These are phyloP conservation scores for Plebejus argus DNA, from an alignment of 2,888 invertebrate species.

Conservation along the genomic window DNA sequence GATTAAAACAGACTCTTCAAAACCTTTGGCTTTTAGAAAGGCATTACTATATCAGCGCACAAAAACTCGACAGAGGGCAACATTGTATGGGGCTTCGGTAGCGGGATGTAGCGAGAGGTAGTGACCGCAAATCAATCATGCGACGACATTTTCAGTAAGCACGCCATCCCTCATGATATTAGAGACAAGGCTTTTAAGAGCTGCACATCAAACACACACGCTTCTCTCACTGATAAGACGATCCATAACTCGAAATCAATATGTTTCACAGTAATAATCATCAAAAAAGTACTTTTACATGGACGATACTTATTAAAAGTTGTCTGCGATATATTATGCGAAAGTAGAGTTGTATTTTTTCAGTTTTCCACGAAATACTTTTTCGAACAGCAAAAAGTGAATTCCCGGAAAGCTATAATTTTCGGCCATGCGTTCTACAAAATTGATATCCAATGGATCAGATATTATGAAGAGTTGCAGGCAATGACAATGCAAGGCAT, in stretches of 20 bases:
- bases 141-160: slow-evolving; percentile 20
- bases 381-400: neutral
- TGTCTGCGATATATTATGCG: neutral
- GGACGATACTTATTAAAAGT: neutral
- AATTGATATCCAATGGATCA: neutral
- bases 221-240: slow-evolving; percentile 9
- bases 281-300: neutral
- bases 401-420: neutral
- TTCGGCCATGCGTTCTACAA: neutral
- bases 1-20: neutral
- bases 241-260: neutral
- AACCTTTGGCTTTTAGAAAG: neutral
- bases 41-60: neutral
- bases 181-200: slow-evolving; percentile 24
- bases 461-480: too few relatives aligned
- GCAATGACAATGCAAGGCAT: too few relatives aligned
- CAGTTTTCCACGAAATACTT: neutral
- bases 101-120: neutral
- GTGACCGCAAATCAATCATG: slow-evolving; percentile 22
- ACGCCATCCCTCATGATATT: slow-evolving; percentile 20
- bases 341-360: neutral
- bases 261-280: neutral
- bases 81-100: slow-evolving; percentile 3
- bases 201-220: neutral
- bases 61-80: neutral